Base-by-base conservation (phyloP, 2,888 invertebrate genomes). In the Drosophila nigritarsus region DNA sequence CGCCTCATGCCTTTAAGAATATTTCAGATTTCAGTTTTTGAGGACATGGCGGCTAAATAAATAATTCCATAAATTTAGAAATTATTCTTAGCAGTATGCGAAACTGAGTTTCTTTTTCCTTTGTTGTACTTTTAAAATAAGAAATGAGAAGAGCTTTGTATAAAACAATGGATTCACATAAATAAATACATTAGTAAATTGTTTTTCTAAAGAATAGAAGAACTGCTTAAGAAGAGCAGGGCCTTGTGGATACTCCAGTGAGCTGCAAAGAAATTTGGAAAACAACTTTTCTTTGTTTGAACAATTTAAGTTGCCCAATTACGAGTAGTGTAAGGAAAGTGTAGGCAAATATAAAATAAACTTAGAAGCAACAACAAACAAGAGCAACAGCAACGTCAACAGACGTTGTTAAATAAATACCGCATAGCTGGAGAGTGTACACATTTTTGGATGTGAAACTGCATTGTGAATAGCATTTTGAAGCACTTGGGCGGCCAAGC, bases 241-340 rank as follows among this genome's bases (percentile, higher is more conserved):
- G 32, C 30, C 18, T 4, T 18, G 32, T 13, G 15, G n/a, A 32
- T 15, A 27, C 18, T 36, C 54, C 11, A 27, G 20, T n/a, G 18
- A 34, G 20, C 27, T 38, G 56, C 59, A 42, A 45, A n/a, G 50
- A 76, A 75, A 70, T 63, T 38, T 62, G 40, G 49, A 38, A 49
- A 18, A 50, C 45, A 75, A 75, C 65, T 75, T 71, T 64, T 70
- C 63, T 32, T n/a, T 38, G 7, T 13, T 62, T 24, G 24, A 75
- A 67, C 66, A 75, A 70, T 74, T 74, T 80, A 72, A 83, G 83
- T 78, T 83, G 67, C 75, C 83, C 80, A 77, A 82, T 83, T 82
- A 82, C 75, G 68, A 45, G 49, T 18, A 51, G 49, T 58, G 51
- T 45, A 63, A 7, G 67, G 42, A 66, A 63, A 82, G 50, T 69